These are phyloP conservation scores for Euzophera pinguis DNA, from an alignment of 2,888 invertebrate genomes.

Conservation along the genomic window DNA sequence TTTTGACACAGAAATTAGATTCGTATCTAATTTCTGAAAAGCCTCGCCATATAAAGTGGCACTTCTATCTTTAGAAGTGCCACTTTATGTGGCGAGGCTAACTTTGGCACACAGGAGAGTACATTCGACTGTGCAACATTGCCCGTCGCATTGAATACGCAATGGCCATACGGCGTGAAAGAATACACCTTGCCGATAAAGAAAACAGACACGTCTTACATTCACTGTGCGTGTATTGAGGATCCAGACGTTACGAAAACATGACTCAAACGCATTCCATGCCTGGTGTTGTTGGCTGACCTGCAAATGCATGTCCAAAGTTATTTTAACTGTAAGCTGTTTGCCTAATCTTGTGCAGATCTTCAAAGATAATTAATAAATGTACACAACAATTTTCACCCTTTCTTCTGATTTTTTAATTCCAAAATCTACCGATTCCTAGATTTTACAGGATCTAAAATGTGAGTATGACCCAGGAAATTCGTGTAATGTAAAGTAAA, in stretches of 20 bases:
- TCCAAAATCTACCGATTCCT: too few species aligned
- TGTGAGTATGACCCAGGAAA: too few species aligned
- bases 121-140: not conserved
- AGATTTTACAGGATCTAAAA: too few species aligned
- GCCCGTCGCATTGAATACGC: not conserved
- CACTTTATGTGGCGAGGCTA: too few species aligned
- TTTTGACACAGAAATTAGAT: too few species aligned
- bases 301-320: slow-evolving; percentile 6
- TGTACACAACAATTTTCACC: too few species aligned
- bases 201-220: slow-evolving; percentile 10
- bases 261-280: slow-evolving; percentile 9
- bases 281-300: slow-evolving; percentile 1
- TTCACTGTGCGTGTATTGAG: slow-evolving; percentile 5
- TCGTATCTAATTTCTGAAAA: too few species aligned
- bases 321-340: slow-evolving; percentile 9
- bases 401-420: too few species aligned
- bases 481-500: too few species aligned
- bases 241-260: slow-evolving; percentile 7
- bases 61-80: too few species aligned
- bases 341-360: not conserved
- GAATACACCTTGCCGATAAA: slow-evolving; percentile 5
- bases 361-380: not conserved
- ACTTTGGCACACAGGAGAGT: too few species aligned
- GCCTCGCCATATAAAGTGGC: too few species aligned
- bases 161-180: slow-evolving; percentile 9